Conservation (phyloP, 1,140 invertebrate species). For the Leptopilina boulardi region DNA sequence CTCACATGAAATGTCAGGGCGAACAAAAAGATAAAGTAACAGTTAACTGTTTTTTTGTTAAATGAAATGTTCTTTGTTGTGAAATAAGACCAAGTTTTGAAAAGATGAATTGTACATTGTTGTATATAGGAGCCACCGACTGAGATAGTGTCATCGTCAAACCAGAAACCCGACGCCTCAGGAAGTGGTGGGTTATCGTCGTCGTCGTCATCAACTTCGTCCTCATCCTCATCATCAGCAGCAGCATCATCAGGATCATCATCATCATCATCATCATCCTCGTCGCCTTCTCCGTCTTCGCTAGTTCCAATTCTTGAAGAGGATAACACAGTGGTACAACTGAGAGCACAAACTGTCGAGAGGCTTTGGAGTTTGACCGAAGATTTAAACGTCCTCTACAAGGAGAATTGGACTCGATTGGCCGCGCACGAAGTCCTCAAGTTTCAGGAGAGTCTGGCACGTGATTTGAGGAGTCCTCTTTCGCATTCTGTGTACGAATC, state of each 20-base stretch:
- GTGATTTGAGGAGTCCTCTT: slow-evolving; percentile 60
- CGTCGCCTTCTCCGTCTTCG: slow-evolving; percentile 41
- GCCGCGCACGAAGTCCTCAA: slow-evolving; percentile 89
- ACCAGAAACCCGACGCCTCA: slow-evolving; percentile 58
- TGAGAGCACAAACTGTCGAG: slow-evolving; percentile 82
- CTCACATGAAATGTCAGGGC: not conserved
- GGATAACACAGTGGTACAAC: slow-evolving; percentile 63
- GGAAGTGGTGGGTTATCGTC: slow-evolving; percentile 46
- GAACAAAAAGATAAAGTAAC: not conserved
- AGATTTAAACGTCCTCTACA: slow-evolving; percentile 94
- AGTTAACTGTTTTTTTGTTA: not conserved
- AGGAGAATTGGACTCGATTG: slow-evolving; percentile 94
- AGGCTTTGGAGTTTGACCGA: slow-evolving; percentile 95
- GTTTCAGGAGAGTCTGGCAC: slow-evolving; percentile 85
- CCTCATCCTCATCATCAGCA: not conserved
- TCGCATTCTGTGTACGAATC: slow-evolving; percentile 70
- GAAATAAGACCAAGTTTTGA: not conserved
- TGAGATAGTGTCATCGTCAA: slow-evolving; percentile 60
- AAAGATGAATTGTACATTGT: not conserved
- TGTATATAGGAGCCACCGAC: slow-evolving; percentile 60
- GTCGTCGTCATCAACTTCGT: slow-evolving; percentile 26
- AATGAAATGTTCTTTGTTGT: not conserved
- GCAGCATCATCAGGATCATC: too few species aligned
- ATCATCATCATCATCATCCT: slow-evolving; percentile 9
- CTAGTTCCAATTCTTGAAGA: slow-evolving; percentile 57